A percentile compares a stretch with the other conserved stretches of the same genome.
Conservation (phyloP, 1,140 invertebrate genomes). For the Nephila pilipes region DNA sequence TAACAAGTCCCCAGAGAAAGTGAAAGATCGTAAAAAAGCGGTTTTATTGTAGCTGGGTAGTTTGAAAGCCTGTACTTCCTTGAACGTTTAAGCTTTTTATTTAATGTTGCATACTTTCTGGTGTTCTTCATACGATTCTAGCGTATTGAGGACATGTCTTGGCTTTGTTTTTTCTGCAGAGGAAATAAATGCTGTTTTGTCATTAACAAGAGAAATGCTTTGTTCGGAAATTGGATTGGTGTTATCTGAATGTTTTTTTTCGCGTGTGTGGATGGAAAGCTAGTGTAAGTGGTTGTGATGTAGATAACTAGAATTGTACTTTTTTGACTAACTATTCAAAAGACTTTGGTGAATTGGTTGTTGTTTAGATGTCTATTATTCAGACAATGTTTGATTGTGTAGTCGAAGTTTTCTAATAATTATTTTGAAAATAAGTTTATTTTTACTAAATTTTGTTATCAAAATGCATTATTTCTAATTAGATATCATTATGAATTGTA, state of each 20-base stretch:
- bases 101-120: conserved; percentile 70
- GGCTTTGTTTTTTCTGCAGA: not conserved
- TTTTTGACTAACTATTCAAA: not conserved
- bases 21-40: conserved; percentile 52
- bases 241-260: conserved; percentile 13
- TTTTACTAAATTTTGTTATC: no score
- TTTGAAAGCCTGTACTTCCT: conserved; percentile 47
- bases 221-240: conserved; percentile 18
- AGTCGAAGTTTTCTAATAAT: no score
- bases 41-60: conserved; percentile 55
- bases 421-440: no score
- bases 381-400: no score
- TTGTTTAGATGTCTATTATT: not conserved
- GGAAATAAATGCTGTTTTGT: conserved; percentile 33
- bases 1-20: conserved; percentile 49
- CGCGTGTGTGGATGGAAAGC: no score
- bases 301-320: not conserved
- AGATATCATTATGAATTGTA: no score
- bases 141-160: not conserved
- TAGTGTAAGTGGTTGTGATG: not conserved
- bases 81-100: conserved; percentile 69
- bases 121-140: not conserved
- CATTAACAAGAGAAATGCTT: conserved; percentile 48
- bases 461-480: no score
- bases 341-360: not conserved